A percentile compares a stretch with the other conserved stretches of the same genome.
These are phyloP conservation scores for Megastigmus dorsalis DNA, from an alignment of 2,888 invertebrate species.

Conservation along the genomic window DNA sequence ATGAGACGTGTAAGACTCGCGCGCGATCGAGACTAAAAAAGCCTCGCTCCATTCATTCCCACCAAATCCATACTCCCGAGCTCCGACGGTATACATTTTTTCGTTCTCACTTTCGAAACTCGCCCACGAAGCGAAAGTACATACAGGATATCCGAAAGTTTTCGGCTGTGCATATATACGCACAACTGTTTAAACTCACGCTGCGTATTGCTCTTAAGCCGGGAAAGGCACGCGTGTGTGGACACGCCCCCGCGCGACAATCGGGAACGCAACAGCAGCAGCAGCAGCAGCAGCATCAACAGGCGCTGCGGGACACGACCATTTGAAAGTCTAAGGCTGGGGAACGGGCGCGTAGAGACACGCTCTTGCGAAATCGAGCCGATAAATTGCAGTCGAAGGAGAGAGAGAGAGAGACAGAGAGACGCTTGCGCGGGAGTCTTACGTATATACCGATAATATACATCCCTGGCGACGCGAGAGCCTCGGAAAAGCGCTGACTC, in stretches of 20 bases:
- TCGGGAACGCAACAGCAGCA: background rate
- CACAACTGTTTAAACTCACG: too few relatives aligned
- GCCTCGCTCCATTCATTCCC: background rate
- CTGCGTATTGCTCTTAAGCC: background rate
- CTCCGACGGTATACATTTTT: too few relatives aligned
- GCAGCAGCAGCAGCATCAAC: too few relatives aligned
- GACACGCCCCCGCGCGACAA: background rate
- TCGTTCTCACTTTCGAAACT: too few relatives aligned
- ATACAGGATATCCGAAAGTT: background rate
- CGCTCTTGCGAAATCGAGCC: conserved; percentile 28
- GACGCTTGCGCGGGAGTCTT: background rate
- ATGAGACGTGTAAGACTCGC: too few relatives aligned
- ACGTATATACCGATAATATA: background rate
- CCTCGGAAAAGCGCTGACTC: conserved; percentile 18
- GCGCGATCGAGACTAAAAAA: too few relatives aligned
- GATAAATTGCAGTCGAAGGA: conserved; percentile 40
- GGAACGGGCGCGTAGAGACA: background rate
- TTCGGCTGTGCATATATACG: too few relatives aligned
- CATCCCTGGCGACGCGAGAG: background rate
- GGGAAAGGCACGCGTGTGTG: background rate
- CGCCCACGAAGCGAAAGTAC: background rate
- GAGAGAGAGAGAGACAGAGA: conserved; percentile 1
- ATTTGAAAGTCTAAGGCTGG: conserved; percentile 37
- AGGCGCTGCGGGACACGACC: background rate
- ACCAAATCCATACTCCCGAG: too few relatives aligned